These are phyloP conservation scores for Saccopteryx leptura DNA, from an alignment of 2,113 vertebrate genomes.

Conservation along the genomic window DNA sequence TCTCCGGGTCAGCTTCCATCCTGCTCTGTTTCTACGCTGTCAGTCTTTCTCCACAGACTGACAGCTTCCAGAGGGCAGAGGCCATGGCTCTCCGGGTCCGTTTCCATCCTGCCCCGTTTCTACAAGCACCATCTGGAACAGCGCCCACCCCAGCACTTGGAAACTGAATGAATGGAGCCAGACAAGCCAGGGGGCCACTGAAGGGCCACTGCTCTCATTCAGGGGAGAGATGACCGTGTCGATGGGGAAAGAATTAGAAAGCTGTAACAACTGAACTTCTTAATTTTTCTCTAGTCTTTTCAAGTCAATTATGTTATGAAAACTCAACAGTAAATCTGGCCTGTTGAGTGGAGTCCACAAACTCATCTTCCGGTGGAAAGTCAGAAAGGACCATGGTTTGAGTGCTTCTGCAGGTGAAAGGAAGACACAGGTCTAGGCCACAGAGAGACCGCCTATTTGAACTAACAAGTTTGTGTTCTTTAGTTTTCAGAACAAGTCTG, in stretches of 20 bases:
- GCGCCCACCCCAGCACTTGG: background rate
- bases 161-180: constrained; percentile 21
- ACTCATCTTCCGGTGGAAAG: background rate
- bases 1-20: background rate
- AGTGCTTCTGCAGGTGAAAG: background rate
- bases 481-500: background rate
- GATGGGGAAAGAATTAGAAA: background rate
- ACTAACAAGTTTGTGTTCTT: background rate
- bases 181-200: background rate
- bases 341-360: background rate
- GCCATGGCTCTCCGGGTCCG: background rate
- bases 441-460: background rate
- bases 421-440: background rate
- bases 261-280: background rate
- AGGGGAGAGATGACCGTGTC: background rate
- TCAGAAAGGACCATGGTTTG: background rate
- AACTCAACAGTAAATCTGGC: constrained; percentile 15
- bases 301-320: background rate
- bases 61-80: background rate
- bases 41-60: background rate
- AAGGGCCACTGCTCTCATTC: background rate
- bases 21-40: background rate
- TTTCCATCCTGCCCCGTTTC: background rate
- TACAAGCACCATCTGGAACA: background rate
- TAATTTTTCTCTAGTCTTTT: constrained; percentile 26